Conservation (phyloP, 2,888 invertebrate genomes). For the Drosophila helvetica region DNA sequence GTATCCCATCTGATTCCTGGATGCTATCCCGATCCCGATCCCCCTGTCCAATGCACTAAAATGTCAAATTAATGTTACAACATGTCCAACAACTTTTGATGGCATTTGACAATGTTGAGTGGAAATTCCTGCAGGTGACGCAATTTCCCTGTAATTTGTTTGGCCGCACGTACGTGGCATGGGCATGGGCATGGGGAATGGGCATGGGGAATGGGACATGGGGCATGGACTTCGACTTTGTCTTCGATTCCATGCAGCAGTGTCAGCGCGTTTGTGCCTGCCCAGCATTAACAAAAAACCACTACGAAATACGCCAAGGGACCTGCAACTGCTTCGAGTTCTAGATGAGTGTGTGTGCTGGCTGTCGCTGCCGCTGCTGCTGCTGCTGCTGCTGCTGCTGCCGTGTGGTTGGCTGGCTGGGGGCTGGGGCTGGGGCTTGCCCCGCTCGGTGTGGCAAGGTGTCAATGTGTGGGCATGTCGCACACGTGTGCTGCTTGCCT, state of each 20-base stretch:
- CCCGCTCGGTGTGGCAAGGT: conserved; percentile 48
- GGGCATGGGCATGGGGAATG: conserved; percentile 17
- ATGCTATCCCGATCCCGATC: not conserved
- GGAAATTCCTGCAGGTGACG: conserved; percentile 81
- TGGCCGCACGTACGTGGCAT: conserved; percentile 65
- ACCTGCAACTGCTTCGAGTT: conserved; percentile 61
- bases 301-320: conserved; percentile 70
- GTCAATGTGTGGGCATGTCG: conserved; percentile 79
- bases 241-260: conserved; percentile 57
- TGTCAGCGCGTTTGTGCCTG: conserved; percentile 73
- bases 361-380: conserved; percentile 13
- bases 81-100: conserved; percentile 79
- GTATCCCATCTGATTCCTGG: not conserved
- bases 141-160: conserved; percentile 78
- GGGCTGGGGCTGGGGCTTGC: not conserved
- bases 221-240: conserved; percentile 1
- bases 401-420: conserved; percentile 10
- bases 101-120: conserved; percentile 76
- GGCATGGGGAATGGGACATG: not conserved
- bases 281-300: conserved; percentile 72
- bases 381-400: conserved; percentile 24
- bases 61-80: conserved; percentile 81
- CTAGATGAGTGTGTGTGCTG: conserved; percentile 26
- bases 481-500: conserved; percentile 59
- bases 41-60: conserved; percentile 65